Conservation (phyloP, 2,888 invertebrate genomes). For the Oasisia sp. region DNA sequence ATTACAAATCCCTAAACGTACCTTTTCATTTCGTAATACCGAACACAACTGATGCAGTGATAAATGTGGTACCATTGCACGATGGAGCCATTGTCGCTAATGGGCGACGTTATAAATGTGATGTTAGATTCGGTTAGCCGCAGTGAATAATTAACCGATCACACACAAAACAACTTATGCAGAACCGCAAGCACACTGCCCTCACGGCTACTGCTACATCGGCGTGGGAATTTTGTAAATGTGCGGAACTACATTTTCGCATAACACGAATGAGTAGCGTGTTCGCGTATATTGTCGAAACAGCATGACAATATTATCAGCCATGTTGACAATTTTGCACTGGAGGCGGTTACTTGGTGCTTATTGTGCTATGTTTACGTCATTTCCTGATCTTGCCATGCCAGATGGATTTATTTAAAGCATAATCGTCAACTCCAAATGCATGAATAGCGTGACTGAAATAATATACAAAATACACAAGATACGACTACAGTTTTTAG, state of each 20-base stretch:
- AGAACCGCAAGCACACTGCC: background rate
- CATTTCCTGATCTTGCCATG: too few species aligned
- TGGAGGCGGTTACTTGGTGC: background rate
- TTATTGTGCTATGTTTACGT: background rate
- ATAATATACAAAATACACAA: too few species aligned
- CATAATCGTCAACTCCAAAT: too few species aligned
- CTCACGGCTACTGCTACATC: background rate
- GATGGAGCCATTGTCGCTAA: too few species aligned
- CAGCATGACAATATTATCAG: background rate
- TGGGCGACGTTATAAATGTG: background rate
- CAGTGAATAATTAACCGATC: background rate
- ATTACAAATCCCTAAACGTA: background rate
- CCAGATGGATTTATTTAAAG: too few species aligned
- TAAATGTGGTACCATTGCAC: too few species aligned
- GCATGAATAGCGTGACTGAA: too few species aligned
- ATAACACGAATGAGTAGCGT: too few species aligned
- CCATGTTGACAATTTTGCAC: background rate
- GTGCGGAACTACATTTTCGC: too few species aligned
- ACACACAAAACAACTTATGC: background rate
- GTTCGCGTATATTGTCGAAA: background rate
- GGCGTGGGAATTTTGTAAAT: background rate
- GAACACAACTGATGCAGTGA: too few species aligned
- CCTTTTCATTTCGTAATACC: too few species aligned
- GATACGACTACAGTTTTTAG: too few species aligned
- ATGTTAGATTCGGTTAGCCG: background rate